phyloP scores from a whole-genome alignment of 2,888 invertebrate species.

The Drosophila hamatofila region DNA sequence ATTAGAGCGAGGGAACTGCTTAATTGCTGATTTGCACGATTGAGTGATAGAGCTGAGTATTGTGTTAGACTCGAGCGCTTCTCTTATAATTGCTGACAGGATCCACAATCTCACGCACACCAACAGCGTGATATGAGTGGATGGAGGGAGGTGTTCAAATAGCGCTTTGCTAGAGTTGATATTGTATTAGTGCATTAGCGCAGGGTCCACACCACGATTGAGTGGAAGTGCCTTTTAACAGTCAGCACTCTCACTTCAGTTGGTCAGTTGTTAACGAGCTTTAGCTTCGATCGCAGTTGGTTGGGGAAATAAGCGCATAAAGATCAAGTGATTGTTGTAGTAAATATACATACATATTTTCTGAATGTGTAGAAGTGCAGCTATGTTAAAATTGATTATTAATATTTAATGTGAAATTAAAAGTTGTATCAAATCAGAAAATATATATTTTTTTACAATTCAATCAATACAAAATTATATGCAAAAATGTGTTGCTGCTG shows the following conservation, averaged over 20 bases:
- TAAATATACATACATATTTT: neutral
- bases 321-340: neutral
- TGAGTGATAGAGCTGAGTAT: too few relatives aligned
- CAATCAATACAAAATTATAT: neutral
- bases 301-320: accelerated
- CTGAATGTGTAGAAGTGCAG: neutral
- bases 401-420: neutral
- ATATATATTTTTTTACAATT: neutral
- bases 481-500: neutral
- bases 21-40: too few relatives aligned
- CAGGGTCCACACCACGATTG: too few relatives aligned
- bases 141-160: neutral
- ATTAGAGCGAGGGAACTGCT: too few relatives aligned
- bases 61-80: neutral
- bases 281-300: neutral
- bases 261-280: neutral
- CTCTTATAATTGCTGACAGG: neutral
- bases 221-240: too few relatives aligned
- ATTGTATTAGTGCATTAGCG: too few relatives aligned
- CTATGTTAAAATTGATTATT: neutral
- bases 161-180: neutral
- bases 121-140: neutral
- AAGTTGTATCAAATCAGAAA: neutral
- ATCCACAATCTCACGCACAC: neutral
- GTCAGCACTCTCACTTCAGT: too few relatives aligned